Conservation (phyloP, 2,113 vertebrate genomes). For the Gambusia affinis region DNA sequence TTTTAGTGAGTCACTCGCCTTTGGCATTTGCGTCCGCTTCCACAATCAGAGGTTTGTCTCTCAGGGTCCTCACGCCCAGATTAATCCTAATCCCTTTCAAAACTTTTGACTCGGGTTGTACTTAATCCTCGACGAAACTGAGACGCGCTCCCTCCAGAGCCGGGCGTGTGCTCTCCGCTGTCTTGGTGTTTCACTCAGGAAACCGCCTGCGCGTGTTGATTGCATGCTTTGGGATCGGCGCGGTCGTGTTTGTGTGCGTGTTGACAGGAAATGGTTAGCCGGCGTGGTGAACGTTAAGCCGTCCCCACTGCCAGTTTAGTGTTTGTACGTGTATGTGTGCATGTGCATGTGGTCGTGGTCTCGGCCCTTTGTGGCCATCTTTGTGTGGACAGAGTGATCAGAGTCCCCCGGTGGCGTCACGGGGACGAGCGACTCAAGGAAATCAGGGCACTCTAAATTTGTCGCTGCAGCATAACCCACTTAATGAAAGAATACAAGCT, state of each 20-base stretch:
- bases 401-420: constrained; percentile 74
- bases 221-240: constrained; percentile 64
- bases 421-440: constrained; percentile 80
- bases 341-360: constrained; percentile 45
- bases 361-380: constrained; percentile 47
- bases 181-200: constrained; percentile 36
- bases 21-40: constrained; percentile 55
- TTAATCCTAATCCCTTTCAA: constrained; percentile 64
- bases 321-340: constrained; percentile 19
- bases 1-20: constrained; percentile 50
- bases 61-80: constrained; percentile 48
- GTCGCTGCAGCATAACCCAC: constrained; percentile 85
- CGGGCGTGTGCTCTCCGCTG: constrained; percentile 29
- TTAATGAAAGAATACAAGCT: constrained; percentile 77
- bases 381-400: constrained; percentile 57
- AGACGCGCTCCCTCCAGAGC: constrained; percentile 28
- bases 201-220: constrained; percentile 68
- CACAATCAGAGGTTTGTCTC: constrained; percentile 54
- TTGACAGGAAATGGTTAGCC: constrained; percentile 71
- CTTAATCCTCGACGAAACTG: constrained; percentile 55
- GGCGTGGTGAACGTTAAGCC: constrained; percentile 58
- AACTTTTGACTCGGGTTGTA: constrained; percentile 49
- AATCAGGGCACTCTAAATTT: constrained; percentile 87
- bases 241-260: constrained; percentile 63
- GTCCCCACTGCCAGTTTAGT: constrained; percentile 19